Evolutionary conservation across 64 coral and sea anemone species (phyloP), one percentile per base, ranked within the genome.

Genomic region (Astreopora myriophthalma): DNA sequence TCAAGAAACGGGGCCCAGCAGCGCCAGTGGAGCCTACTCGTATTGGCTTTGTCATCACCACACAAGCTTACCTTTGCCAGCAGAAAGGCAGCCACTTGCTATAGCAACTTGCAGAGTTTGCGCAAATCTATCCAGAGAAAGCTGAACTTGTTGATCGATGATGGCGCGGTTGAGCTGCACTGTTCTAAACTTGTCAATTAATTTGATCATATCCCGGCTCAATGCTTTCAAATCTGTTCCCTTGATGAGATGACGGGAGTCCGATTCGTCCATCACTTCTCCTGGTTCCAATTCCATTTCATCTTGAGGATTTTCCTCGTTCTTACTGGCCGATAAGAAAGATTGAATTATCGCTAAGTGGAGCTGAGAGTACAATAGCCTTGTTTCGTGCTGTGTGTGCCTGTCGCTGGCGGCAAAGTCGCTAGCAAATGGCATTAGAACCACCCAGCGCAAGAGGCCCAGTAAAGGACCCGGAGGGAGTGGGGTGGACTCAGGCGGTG

Each of bases 231-330:
- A 79, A 49, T 96, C 95, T 28, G 76, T 58, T 29, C 91, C 90
- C 32, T 85, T 93, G 11, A 96, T 70, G 7, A 96, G 34, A 87
- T 94, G 74, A 22, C 71, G 42, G 6, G 55, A 73, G 8, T 89
- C 91, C 22, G 92, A 89, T 30, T 94, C 95, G 27, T 96, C 95
- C 65, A 94, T 93, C 1, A 96, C 95, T 75, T 96, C 95, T 73
- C 95, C 95, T 8, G 95, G 95, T 22, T 96, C 95, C 35, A 96
- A 34, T 58, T 96, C 95, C 95, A 96, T 96, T n/a, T 96, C 91
- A 26, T 94, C 95, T 85, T 89, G 93, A 32, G 87, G 73, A 66
- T 93, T 93, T 31, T 71, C 72, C 31, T 96, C 88, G 27, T 32
- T 72, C 62, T 34, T 79, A 17, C 88, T 87, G 1, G 88, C 90